Percentiles rank a stretch among this genome's conserved stretches.
These are phyloP conservation scores for Ovis canadensis DNA, from an alignment of 2,113 vertebrate species.

Conservation along the genomic window DNA sequence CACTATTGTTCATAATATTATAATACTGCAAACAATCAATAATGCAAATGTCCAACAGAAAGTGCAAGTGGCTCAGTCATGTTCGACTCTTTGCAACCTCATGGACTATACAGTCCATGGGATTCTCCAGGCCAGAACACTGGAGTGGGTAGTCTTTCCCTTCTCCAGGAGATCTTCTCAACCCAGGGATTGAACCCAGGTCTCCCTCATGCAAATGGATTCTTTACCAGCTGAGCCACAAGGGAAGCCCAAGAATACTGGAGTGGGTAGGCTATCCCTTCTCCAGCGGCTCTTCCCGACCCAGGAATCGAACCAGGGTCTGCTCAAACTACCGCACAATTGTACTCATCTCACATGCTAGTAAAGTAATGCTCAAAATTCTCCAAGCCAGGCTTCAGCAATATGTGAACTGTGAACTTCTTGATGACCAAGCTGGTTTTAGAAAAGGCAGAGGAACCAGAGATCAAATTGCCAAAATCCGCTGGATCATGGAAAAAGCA, in stretches of 20 bases:
- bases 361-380: too few species aligned
- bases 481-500: too few species aligned
- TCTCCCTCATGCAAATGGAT: fast-evolving
- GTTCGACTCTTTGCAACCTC: not conserved
- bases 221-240: not conserved
- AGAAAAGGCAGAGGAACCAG: too few species aligned
- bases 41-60: not conserved
- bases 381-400: too few species aligned
- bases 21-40: not conserved
- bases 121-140: not conserved
- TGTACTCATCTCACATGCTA: too few species aligned
- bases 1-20: not conserved
- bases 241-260: not conserved
- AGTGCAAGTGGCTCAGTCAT: not conserved
- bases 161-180: not conserved
- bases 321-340: not conserved
- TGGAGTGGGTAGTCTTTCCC: not conserved
- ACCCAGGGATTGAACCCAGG: not conserved
- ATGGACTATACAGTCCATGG: not conserved
- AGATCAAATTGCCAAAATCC: too few species aligned
- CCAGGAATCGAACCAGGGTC: not conserved
- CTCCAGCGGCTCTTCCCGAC: not conserved
- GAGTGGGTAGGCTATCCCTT: not conserved
- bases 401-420: too few species aligned
- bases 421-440: too few species aligned